Percentiles rank a stretch among this genome's conserved stretches.
phyloP scores from a whole-genome alignment of 1,140 invertebrate species.

The Pollicipes pollicipes region DNA sequence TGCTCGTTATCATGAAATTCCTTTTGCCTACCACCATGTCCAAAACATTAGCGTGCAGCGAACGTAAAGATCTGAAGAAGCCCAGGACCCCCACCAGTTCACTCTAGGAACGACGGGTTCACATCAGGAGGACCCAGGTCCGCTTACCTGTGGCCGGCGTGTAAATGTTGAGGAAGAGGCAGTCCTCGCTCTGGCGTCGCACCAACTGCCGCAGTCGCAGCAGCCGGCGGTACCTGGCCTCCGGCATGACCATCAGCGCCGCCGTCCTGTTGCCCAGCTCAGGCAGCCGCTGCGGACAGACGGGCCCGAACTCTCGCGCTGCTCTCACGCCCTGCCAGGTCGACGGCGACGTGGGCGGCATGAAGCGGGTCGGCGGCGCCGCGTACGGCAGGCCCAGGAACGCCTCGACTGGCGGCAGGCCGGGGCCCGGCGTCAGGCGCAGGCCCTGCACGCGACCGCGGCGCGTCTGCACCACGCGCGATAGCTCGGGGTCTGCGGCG shows the following conservation, averaged over 20 bases:
- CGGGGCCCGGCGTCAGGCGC: neutral
- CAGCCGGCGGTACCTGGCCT: conserved; percentile 46
- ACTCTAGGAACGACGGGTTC: no score
- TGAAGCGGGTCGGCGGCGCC: conserved; percentile 77
- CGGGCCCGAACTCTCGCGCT: conserved; percentile 53
- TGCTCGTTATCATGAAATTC: no score
- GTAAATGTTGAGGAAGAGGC: conserved; percentile 81
- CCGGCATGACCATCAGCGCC: conserved; percentile 25
- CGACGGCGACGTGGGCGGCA: conserved; percentile 78
- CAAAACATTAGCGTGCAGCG: no score
- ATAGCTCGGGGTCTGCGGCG: neutral
- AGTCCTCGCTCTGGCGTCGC: conserved; percentile 71
- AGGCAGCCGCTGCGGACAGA: conserved; percentile 52
- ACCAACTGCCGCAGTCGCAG: conserved; percentile 48
- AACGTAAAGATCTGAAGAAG: no score
- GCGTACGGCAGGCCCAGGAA: conserved; percentile 91
- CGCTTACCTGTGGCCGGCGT: conserved; percentile 36
- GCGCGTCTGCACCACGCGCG: neutral
- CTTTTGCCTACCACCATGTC: no score
- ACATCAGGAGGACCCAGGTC: no score
- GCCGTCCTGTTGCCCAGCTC: conserved; percentile 25
- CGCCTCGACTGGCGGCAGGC: conserved; percentile 73
- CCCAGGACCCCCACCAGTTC: no score
- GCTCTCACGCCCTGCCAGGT: conserved; percentile 79
- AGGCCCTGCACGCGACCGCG: neutral